phyloP scores from a whole-genome alignment of 2,888 invertebrate genomes.

The Disparrhopalites patrizii region DNA sequence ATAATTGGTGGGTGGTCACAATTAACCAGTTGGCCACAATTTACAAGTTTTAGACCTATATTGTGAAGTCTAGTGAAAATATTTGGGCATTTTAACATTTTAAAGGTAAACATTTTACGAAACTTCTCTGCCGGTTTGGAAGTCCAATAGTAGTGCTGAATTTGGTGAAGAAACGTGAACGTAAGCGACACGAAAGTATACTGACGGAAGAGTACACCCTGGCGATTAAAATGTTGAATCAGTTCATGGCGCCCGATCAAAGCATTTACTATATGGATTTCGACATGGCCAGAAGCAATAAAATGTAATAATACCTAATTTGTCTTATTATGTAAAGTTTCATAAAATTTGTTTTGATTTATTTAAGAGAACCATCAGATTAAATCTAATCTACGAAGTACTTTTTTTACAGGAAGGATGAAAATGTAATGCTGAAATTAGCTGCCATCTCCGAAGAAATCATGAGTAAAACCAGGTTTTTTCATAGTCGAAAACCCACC shows the following conservation, averaged over 20 bases:
- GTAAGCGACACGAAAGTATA: conserved; percentile 88
- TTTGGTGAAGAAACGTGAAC: conserved; percentile 88
- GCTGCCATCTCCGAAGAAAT: conserved; percentile 84
- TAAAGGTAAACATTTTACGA: conserved; percentile 73
- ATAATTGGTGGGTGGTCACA: too few relatives aligned
- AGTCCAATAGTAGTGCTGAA: conserved; percentile 88
- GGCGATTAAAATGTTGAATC: conserved; percentile 87
- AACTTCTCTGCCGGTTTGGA: conserved; percentile 76
- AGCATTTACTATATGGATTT: conserved; percentile 86
- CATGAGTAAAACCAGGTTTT: conserved; percentile 84
- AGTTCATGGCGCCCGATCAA: conserved; percentile 83
- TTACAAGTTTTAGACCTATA: too few relatives aligned
- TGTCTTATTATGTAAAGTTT: too few relatives aligned
- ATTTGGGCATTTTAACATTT: too few relatives aligned
- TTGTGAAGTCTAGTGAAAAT: too few relatives aligned
- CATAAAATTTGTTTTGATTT: too few relatives aligned
- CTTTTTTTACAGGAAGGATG: conserved; percentile 57
- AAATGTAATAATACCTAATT: conserved; percentile 64
- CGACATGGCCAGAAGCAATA: conserved; percentile 93
- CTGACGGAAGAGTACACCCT: conserved; percentile 80
- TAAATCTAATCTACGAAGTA: background rate
- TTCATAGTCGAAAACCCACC: conserved; percentile 58
- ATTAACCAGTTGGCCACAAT: too few relatives aligned
- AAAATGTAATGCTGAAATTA: conserved; percentile 75
- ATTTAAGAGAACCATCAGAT: too few relatives aligned